Evolutionary conservation across 2,113 vertebrate species (phyloP).

Genomic region (Arothron firmamentum): DNA sequence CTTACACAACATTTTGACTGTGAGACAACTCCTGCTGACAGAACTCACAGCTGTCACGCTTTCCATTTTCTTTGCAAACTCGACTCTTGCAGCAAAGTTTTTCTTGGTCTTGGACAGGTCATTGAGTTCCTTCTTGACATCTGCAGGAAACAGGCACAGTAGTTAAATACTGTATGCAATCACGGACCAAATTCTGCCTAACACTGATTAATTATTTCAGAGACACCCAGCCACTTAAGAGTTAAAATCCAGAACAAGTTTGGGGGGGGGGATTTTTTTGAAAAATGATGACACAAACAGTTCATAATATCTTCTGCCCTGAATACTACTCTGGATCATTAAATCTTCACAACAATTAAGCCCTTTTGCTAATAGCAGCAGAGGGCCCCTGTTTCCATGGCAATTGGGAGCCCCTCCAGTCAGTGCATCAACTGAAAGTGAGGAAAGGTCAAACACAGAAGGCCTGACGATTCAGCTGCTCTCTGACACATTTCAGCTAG

Average conservation of each 20-base stretch:
- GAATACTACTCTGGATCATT: conserved; percentile 73
- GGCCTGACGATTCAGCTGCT: conserved; percentile 70
- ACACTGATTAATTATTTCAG: conserved; percentile 17
- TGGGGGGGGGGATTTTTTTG: conserved; percentile 11
- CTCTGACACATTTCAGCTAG: conserved; percentile 72
- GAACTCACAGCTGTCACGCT: conserved; percentile 81
- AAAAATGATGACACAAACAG: conserved; percentile 70
- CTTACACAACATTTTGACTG: not conserved
- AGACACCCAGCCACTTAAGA: conserved; percentile 29
- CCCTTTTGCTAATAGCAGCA: conserved; percentile 73
- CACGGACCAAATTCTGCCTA: conserved; percentile 4
- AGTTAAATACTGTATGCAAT: conserved; percentile 10
- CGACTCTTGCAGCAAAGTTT: conserved; percentile 87
- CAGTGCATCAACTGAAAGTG: conserved; percentile 68
- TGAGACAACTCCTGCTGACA: not conserved
- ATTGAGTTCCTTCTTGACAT: conserved; percentile 85
- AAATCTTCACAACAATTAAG: conserved; percentile 78
- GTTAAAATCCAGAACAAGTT: conserved; percentile 57
- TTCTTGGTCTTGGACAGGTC: conserved; percentile 85
- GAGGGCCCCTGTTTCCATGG: conserved; percentile 73
- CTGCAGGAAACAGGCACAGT: conserved; percentile 68
- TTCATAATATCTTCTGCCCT: conserved; percentile 74
- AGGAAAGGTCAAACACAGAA: conserved; percentile 72
- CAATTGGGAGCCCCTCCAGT: conserved; percentile 68
- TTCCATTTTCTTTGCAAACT: conserved; percentile 85